A percentile compares a stretch with the other conserved stretches of the same genome.
These are phyloP conservation scores for Phoxinus dragarum DNA, from an alignment of 2,797 vertebrate genomes.

Conservation along the genomic window DNA sequence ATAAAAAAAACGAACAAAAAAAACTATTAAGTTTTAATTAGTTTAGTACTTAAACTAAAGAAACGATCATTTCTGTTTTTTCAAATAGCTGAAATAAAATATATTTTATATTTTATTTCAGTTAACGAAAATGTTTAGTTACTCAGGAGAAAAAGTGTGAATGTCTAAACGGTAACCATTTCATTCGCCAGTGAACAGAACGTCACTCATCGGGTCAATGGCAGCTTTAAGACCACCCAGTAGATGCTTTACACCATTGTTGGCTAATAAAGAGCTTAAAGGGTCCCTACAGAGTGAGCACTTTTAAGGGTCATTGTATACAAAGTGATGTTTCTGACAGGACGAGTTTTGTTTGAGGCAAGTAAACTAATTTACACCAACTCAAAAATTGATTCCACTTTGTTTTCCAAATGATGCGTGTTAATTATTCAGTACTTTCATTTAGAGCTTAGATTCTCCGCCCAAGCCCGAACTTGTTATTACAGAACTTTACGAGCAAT, in stretches of 20 bases:
- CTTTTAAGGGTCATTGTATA: not conserved
- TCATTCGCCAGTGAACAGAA: not conserved
- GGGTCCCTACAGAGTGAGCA: not conserved
- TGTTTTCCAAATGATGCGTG: too few species aligned
- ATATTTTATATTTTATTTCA: not conserved
- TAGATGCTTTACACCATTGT: not conserved
- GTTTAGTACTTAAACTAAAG: not conserved
- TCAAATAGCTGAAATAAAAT: not conserved
- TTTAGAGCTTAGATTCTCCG: too few species aligned
- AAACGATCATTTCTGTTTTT: not conserved
- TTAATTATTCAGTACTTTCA: too few species aligned
- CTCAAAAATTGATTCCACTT: too few species aligned
- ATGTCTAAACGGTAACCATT: not conserved
- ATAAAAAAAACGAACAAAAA: too few species aligned
- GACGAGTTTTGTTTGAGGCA: too few species aligned
- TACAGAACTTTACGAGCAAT: too few species aligned
- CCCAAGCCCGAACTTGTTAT: too few species aligned
- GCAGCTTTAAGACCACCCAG: slow-evolving; percentile 7
- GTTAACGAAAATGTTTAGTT: not conserved
- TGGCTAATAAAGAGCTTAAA: not conserved
- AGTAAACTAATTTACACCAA: too few species aligned
- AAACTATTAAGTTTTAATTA: too few species aligned
- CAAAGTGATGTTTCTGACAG: not conserved
- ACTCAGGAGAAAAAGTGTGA: not conserved
- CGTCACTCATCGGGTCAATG: not conserved